Conservation (phyloP, 2,797 vertebrate genomes). For the Paedocypris micromegethes region DNA sequence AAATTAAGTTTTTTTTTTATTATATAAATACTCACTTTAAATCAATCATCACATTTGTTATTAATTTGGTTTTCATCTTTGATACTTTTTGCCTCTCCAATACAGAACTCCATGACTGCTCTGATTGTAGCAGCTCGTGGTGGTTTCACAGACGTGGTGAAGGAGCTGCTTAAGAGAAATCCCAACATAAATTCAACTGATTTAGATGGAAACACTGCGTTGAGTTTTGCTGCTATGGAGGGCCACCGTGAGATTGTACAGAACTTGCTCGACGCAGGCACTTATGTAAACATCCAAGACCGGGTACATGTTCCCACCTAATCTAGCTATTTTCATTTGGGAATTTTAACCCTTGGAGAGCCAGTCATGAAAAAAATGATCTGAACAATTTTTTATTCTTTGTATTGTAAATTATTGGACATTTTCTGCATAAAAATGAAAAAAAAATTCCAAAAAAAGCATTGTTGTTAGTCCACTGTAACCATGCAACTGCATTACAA, state of each 20-base stretch:
- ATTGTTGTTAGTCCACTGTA: no score
- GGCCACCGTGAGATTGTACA: slow-evolving; percentile 94
- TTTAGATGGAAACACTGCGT: slow-evolving; percentile 94
- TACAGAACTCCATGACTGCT: slow-evolving; percentile 95
- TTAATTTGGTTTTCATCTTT: no score
- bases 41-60: no score
- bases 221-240: slow-evolving; percentile 95
- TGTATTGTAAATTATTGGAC: no score
- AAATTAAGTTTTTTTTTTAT: not conserved
- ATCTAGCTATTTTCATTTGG: no score
- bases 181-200: slow-evolving; percentile 96
- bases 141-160: slow-evolving; percentile 87
- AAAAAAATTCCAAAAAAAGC: no score
- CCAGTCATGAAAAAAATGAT: slow-evolving; percentile 75
- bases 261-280: slow-evolving; percentile 92
- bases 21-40: not conserved
- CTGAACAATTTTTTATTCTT: slow-evolving; percentile 6
- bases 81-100: not conserved
- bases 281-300: slow-evolving; percentile 94
- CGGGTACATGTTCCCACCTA: slow-evolving; percentile 67
- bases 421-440: no score
- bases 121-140: slow-evolving; percentile 95
- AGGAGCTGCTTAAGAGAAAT: slow-evolving; percentile 92
- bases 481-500: no score
- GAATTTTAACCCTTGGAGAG: not conserved